Conservation (phyloP, 2,797 vertebrate species). For the Clarias platycephalus region DNA sequence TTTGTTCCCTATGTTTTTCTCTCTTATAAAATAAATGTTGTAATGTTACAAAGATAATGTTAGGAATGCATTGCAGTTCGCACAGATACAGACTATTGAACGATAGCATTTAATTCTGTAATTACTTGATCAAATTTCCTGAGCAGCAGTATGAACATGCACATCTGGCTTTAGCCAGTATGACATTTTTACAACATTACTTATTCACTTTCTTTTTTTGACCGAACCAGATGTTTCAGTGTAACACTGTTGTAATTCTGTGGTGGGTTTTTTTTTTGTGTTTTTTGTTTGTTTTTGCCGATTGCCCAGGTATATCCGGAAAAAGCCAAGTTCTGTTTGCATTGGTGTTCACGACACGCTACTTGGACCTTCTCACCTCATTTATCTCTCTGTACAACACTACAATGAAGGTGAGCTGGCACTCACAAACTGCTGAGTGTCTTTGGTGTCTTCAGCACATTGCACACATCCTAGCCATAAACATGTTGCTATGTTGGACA, state of each 20-base stretch:
- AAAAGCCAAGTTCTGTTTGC: constrained; percentile 98
- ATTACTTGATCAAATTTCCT: background rate
- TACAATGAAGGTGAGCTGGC: constrained; percentile 89
- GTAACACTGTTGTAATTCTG: background rate
- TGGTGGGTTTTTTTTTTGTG: background rate
- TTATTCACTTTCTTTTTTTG: background rate
- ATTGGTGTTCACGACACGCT: constrained; percentile 96
- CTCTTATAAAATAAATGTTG: too few relatives aligned
- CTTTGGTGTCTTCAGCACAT: background rate
- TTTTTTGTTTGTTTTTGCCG: constrained; percentile 55
- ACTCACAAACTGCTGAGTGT: background rate
- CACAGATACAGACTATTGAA: too few relatives aligned
- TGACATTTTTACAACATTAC: background rate
- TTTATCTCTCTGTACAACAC: constrained; percentile 99
- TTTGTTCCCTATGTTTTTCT: too few relatives aligned
- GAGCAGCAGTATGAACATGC: background rate
- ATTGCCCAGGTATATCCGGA: constrained; percentile 88
- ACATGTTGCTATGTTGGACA: background rate
- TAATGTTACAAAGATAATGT: too few relatives aligned
- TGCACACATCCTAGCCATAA: background rate
- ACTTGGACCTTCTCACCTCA: constrained; percentile 95
- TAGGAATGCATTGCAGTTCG: too few relatives aligned
- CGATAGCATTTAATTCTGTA: too few relatives aligned
- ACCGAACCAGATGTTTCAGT: background rate
- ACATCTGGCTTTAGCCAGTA: background rate